Base-by-base conservation (phyloP, 2,797 vertebrate species). In the Pagetopsis macropterus region DNA sequence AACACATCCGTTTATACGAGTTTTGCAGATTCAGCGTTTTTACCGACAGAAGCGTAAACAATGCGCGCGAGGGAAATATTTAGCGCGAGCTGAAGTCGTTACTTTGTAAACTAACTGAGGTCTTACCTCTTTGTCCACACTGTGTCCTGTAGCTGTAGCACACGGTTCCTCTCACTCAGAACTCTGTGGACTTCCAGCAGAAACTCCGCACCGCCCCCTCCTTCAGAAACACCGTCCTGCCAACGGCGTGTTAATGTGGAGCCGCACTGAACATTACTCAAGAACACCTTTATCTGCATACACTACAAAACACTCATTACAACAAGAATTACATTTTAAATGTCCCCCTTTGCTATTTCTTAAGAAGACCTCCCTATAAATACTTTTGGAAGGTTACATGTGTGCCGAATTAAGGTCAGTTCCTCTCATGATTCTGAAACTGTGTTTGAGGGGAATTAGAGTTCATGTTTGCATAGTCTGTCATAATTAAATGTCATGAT, bases 171-270 rank as follows among this genome's bases (percentile, higher is more conserved):
- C 23, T 46, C 11, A 1, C 23, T 15, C 6, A 15, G 48, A 72
- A 61, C 40, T 16, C 40, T 12, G 10, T 16, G 17, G 3, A 59
- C 11, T 54, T 37, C 11, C 6, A 21, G n/a, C 11, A 64, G n/a
- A 31, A 27, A 41, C 75, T 79, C 81, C 59, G 76, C 76, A 41
- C 81, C 82, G 75, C 57, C 52, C 17, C 31, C 27, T 27, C 27
- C 27, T 9, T 13, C 13, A 40, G 56, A 62, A 23, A 41, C 51
- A 27, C 4, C 27, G 27, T 5, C 65, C 44, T 16, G 12, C 12
- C 4, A 46, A 31, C 43, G n/a, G 14, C 27, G 0, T 40, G 27
- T 27, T n/a, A 13, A 57, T 4, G 6, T 37, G 15, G 54, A 19
- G 16, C 11, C 27, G 27, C 4, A 27, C 27, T 27, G 27, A 27